Conservation (phyloP, 1,140 invertebrate genomes). For the Pteromalus puparum region DNA sequence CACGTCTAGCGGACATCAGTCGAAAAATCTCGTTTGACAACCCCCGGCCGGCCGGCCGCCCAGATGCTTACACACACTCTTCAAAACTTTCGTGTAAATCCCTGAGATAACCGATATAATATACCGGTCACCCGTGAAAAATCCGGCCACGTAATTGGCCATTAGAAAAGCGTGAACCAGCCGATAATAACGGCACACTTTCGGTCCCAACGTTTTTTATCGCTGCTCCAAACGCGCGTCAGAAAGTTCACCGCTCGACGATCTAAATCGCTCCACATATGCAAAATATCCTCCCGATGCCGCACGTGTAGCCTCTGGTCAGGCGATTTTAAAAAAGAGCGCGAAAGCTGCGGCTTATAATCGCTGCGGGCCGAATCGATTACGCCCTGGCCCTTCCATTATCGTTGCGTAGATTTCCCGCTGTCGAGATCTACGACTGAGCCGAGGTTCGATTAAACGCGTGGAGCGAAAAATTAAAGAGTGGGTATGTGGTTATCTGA, state of each 20-base stretch:
- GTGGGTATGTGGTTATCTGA: background rate
- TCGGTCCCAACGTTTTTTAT: background rate
- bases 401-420: background rate
- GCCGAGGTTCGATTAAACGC: too few relatives aligned
- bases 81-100: background rate
- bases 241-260: background rate
- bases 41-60: background rate
- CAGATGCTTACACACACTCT: background rate
- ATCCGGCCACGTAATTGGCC: background rate
- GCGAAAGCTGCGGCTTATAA: background rate
- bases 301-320: background rate
- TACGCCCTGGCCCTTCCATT: background rate
- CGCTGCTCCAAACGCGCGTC: background rate
- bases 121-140: conserved; percentile 1
- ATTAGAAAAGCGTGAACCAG: conserved; percentile 6
- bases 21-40: conserved; percentile 10
- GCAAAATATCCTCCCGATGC: background rate
- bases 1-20: background rate
- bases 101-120: background rate
- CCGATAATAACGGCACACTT: conserved; percentile 14
- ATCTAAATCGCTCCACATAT: background rate
- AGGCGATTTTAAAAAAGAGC: background rate
- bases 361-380: background rate
- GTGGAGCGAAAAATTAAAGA: too few relatives aligned
- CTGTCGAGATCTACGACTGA: background rate